A percentile compares a stretch with the other conserved stretches of the same genome.
These are phyloP conservation scores for Neoascia interrupta DNA, from an alignment of 2,888 invertebrate genomes.

Conservation along the genomic window DNA sequence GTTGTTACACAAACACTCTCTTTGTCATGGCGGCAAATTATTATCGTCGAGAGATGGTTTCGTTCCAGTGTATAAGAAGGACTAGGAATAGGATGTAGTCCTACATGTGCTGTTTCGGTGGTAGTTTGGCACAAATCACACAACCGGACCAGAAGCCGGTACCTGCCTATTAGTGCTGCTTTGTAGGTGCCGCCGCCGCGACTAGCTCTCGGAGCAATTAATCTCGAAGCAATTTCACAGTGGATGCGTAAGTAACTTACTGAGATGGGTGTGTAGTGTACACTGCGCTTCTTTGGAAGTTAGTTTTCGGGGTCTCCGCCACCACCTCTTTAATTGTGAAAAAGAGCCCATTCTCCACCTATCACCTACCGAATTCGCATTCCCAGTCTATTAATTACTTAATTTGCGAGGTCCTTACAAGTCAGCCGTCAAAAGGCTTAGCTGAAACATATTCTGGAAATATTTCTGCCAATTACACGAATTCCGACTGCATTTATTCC, in stretches of 20 bases:
- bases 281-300: slow-evolving; percentile 18
- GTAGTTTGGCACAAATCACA: slow-evolving; percentile 63
- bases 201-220: slow-evolving; percentile 52
- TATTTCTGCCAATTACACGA: slow-evolving; percentile 57
- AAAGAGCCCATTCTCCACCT: slow-evolving; percentile 26
- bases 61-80: too few relatives aligned
- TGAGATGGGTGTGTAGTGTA: slow-evolving; percentile 29
- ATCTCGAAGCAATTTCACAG: slow-evolving; percentile 68
- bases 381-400: slow-evolving; percentile 11
- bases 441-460: slow-evolving; percentile 39
- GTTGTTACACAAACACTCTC: slow-evolving; percentile 47
- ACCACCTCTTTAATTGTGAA: not conserved
- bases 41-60: slow-evolving; percentile 20
- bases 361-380: too few relatives aligned
- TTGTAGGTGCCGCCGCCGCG: slow-evolving; percentile 41
- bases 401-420: slow-evolving; percentile 10
- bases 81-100: too few relatives aligned
- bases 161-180: slow-evolving; percentile 58
- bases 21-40: slow-evolving; percentile 64
- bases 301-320: not conserved
- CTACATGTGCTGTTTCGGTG: slow-evolving; percentile 27
- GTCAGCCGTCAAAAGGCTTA: slow-evolving; percentile 24
- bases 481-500: slow-evolving; percentile 45
- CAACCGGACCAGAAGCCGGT: slow-evolving; percentile 18
- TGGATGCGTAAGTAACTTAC: slow-evolving; percentile 67